Base-by-base conservation (phyloP, 2,113 vertebrate species). In the Cyanocitta stelleri region DNA sequence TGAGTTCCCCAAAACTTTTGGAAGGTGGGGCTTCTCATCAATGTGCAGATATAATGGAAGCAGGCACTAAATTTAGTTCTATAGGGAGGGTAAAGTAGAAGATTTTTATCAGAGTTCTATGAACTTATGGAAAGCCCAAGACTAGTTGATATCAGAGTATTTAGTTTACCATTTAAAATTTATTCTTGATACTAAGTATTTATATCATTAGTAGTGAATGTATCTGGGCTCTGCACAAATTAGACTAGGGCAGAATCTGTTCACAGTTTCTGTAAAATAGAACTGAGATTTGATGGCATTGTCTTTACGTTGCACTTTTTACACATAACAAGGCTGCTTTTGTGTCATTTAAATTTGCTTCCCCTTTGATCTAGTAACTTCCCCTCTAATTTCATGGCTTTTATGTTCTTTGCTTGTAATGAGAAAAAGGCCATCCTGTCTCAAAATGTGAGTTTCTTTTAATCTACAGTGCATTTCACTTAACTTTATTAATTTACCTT, bases 291-390 rank as follows among this genome's bases (percentile, higher is more conserved):
- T 62, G 27, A 69, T 30, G 56, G 26, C 35, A 37, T 54, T 74
- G 54, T 80, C 59, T 79, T 58, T 24, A 37, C 35, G 89, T 91
- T 62, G n/a, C 35, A 85, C 68, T 89, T 94, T 77, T 74, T 71
- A 33, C 6, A 61, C 19, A 26, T 37, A 84, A 62, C 26, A 71
- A 85, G 22, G 37, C 20, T 80, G 62, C 33, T 59, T 95, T 46
- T 87, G 32, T 85, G 74, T 94, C 52, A 83, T 76, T 85, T 80
- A 64, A 43, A 88, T 72, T 89, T 92, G 8, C 29, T 72, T 91
- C 52, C 19, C 51, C 35, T 94, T 96, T 94, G 85, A 94, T 96
- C 24, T 67, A 88, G 56, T 58, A 56, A 95, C 87, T 87, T 94
- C 24, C 39, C 33, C 41, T 82, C 48, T 63, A 61, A 62, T 71